Evolutionary conservation across 2,113 vertebrate species (phyloP).

Genomic region (Circaetus gallicus): DNA sequence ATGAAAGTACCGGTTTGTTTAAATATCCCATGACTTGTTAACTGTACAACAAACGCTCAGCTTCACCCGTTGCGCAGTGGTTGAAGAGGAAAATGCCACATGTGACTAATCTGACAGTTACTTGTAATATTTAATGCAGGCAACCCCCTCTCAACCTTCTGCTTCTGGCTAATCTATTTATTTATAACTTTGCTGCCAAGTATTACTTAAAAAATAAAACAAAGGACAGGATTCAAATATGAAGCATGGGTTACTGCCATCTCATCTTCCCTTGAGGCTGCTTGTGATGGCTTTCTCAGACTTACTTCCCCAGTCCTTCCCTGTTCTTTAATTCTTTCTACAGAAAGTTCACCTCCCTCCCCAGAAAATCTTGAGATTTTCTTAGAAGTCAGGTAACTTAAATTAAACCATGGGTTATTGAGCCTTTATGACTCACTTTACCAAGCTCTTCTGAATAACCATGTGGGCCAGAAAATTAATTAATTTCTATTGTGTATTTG

Average conservation of each 20-base stretch:
- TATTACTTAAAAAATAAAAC: background rate
- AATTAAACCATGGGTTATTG: background rate
- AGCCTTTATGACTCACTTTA: conserved; percentile 20
- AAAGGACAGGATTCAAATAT: background rate
- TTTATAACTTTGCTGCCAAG: background rate
- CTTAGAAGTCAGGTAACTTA: background rate
- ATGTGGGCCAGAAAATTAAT: conserved; percentile 8
- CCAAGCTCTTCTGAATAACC: background rate
- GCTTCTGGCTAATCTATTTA: background rate
- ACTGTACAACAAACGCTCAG: background rate
- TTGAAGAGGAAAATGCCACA: background rate
- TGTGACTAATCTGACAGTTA: background rate
- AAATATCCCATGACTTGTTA: background rate
- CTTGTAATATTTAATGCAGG: background rate
- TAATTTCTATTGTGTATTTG: conserved; percentile 33
- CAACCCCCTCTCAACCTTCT: background rate
- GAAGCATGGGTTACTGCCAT: background rate
- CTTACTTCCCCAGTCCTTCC: background rate
- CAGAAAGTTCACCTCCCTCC: background rate
- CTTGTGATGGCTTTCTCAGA: background rate
- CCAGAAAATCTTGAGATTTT: background rate
- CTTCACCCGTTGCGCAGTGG: background rate
- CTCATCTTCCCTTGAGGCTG: background rate
- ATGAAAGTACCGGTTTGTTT: background rate
- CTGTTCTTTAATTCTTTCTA: background rate